phyloP scores from a whole-genome alignment of 2,888 invertebrate genomes.

The Coremacera marginata region DNA sequence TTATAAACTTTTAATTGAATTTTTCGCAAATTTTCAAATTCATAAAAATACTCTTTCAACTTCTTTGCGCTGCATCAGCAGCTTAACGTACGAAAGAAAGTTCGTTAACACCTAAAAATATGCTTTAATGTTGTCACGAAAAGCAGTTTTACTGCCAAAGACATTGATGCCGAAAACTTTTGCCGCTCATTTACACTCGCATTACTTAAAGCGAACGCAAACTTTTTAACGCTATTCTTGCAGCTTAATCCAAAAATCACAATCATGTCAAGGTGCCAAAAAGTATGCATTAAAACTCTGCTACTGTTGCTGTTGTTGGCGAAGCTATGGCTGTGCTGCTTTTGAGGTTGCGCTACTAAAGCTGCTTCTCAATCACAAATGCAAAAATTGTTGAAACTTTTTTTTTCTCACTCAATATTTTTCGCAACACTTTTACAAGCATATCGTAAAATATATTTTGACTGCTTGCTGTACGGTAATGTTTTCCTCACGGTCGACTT shows the following conservation, averaged over 20 bases:
- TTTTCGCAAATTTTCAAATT: slow-evolving; percentile 3
- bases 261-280: slow-evolving; percentile 49
- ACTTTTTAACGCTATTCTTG: slow-evolving; percentile 6
- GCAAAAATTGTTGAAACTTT: not conserved
- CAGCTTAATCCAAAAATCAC: slow-evolving; percentile 40
- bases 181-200: slow-evolving; percentile 32
- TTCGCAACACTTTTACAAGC: not conserved
- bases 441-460: slow-evolving; percentile 18
- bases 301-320: not conserved
- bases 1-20: slow-evolving; percentile 29
- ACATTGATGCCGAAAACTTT: slow-evolving; percentile 25
- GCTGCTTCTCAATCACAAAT: not conserved
- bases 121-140: slow-evolving; percentile 18
- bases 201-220: slow-evolving; percentile 23
- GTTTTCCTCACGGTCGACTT: not conserved
- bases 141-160: not conserved
- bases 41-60: not conserved
- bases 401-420: not conserved
- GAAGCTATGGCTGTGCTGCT: too few relatives aligned
- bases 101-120: slow-evolving; percentile 32
- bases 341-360: not conserved
- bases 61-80: not conserved
- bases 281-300: slow-evolving; percentile 31
- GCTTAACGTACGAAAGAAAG: not conserved
- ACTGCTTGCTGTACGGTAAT: not conserved